A percentile compares a stretch with the other conserved stretches of the same genome.
Evolutionary conservation across 2,888 invertebrate species (phyloP).

Genomic region (Melangyna quadrimaculata): DNA sequence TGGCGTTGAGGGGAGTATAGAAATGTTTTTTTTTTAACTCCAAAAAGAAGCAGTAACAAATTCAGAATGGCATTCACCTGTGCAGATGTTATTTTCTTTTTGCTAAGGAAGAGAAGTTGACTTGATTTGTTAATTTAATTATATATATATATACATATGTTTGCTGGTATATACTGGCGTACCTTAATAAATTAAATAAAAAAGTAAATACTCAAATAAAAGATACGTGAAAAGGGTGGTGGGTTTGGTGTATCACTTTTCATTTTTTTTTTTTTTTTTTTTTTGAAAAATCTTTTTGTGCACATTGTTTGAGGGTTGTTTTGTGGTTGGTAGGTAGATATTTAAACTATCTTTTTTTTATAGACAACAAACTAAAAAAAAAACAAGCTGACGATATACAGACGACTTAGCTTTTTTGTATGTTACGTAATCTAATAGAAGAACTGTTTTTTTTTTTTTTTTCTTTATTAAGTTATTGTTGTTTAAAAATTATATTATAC

Average conservation of each 20-base stretch:
- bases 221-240: background rate
- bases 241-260: background rate
- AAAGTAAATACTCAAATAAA: background rate
- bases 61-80: conserved; percentile 63
- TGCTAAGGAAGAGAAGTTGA: conserved; percentile 1
- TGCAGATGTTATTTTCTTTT: conserved; percentile 33
- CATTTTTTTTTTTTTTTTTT: too few species aligned
- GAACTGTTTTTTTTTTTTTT: background rate
- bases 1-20: background rate
- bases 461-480: too few species aligned
- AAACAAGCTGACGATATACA: background rate
- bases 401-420: background rate
- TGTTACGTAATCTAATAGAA: background rate
- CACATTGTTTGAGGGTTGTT: background rate
- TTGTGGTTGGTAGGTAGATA: background rate
- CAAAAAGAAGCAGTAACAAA: conserved; percentile 2
- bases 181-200: background rate
- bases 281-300: background rate
- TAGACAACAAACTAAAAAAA: background rate
- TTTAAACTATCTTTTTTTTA: background rate
- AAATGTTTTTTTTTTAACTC: background rate
- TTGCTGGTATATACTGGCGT: background rate
- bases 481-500: background rate
- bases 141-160: too few species aligned
- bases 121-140: conserved; percentile 52